These are phyloP conservation scores for Pempheris klunzingeri DNA, from an alignment of 2,797 vertebrate species.

Conservation along the genomic window DNA sequence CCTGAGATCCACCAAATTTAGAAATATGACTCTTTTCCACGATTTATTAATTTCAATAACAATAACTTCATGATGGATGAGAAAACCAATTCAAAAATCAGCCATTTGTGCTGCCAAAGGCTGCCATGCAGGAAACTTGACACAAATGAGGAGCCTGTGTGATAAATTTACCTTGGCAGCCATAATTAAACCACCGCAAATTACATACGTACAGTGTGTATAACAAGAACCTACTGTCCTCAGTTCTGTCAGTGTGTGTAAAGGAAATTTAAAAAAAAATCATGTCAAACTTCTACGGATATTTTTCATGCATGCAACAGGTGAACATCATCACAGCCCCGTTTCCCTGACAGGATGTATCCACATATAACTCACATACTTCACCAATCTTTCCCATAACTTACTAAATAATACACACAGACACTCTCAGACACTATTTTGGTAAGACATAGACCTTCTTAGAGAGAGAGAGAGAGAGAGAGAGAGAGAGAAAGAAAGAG, in stretches of 20 bases:
- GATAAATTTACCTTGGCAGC: neutral
- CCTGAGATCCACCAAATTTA: neutral
- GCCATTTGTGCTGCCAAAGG: neutral
- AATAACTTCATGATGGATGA: neutral
- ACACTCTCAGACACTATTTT: constrained; percentile 11
- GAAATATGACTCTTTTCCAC: neutral
- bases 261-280: neutral
- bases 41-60: neutral
- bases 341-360: neutral
- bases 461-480: too few relatives aligned
- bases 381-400: neutral
- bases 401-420: constrained; percentile 20
- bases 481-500: too few relatives aligned
- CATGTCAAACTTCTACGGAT: neutral
- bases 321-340: neutral
- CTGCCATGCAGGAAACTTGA: neutral
- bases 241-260: constrained; percentile 20
- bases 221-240: constrained; percentile 13
- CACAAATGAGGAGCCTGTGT: neutral
- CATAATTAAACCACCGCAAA: constrained; percentile 20
- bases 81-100: neutral
- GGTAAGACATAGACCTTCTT: constrained; percentile 52
- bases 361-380: constrained; percentile 6
- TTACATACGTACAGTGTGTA: constrained; percentile 5
- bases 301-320: constrained; percentile 13